Evolutionary conservation across 2,113 vertebrate species (phyloP).

Genomic region (Panthera leo): DNA sequence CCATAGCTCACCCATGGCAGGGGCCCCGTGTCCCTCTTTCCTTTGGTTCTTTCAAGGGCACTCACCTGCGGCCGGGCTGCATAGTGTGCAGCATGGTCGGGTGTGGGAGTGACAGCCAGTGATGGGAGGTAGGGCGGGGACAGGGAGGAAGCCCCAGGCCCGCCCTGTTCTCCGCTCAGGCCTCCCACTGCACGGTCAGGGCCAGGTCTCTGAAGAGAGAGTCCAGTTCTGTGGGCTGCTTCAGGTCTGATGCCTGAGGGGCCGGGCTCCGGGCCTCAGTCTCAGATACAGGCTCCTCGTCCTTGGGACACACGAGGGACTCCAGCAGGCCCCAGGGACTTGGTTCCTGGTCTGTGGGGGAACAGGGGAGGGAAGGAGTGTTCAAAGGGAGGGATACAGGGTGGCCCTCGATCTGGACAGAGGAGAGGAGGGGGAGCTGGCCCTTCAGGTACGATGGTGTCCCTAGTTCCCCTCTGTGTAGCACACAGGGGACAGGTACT

Average conservation of each 20-base stretch:
- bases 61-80: rapidly evolving
- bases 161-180: slow-evolving; percentile 36
- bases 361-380: not conserved
- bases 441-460: not conserved
- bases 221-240: slow-evolving; percentile 41
- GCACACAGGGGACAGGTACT: not conserved
- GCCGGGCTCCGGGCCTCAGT: not conserved
- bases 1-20: not conserved
- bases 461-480: not conserved
- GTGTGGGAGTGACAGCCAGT: rapidly evolving
- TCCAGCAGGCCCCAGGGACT: slow-evolving; percentile 64
- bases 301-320: slow-evolving; percentile 67
- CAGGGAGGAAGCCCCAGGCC: not conserved
- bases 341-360: not conserved
- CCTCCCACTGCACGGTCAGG: slow-evolving; percentile 83
- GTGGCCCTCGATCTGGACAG: slow-evolving; percentile 70
- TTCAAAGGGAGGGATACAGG: slow-evolving; percentile 49
- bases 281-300: not conserved
- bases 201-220: slow-evolving; percentile 82
- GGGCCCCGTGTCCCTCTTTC: rapidly evolving
- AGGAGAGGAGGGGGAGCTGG: slow-evolving; percentile 66
- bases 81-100: rapidly evolving
- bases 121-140: not conserved
- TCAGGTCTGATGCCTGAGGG: not conserved
- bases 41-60: not conserved